Percentiles rank a stretch among this genome's conserved stretches.
These are phyloP conservation scores for Agrenia bidenticulata DNA, from an alignment of 2,888 invertebrate genomes.

Conservation along the genomic window DNA sequence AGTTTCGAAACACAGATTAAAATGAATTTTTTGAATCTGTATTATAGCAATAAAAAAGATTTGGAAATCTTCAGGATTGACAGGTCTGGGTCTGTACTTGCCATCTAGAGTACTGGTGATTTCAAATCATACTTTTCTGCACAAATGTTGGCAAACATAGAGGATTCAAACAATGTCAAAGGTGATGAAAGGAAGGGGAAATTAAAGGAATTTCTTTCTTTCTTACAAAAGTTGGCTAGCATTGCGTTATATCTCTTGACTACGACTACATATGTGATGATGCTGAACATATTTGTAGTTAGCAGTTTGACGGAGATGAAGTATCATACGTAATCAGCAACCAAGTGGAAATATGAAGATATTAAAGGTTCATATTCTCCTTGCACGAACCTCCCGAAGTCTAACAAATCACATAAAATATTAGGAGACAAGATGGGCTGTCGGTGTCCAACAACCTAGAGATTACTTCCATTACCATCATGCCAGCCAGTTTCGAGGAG, in stretches of 20 bases:
- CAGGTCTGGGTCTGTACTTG: no score
- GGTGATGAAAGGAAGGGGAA: neutral
- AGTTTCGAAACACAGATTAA: no score
- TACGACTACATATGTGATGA: no score
- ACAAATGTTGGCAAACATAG: no score
- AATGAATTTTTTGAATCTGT: no score
- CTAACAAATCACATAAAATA: slow-evolving; percentile 8
- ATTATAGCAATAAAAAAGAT: no score
- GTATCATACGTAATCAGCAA: slow-evolving; percentile 11
- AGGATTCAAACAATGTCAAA: neutral
- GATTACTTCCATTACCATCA: neutral
- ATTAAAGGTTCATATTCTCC: neutral
- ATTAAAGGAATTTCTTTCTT: neutral
- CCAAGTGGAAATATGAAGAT: slow-evolving; percentile 16
- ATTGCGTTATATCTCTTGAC: neutral
- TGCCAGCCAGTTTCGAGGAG: neutral
- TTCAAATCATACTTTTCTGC: no score
- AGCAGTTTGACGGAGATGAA: neutral
- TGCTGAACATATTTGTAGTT: no score
- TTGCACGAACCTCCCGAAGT: neutral
- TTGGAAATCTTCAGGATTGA: no score
- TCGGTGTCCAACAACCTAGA: neutral
- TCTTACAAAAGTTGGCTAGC: neutral
- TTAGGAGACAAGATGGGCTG: slow-evolving; percentile 5
- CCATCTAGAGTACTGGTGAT: no score